Base-by-base conservation (phyloP, 1,140 invertebrate genomes). In the Steinernema khuongi region DNA sequence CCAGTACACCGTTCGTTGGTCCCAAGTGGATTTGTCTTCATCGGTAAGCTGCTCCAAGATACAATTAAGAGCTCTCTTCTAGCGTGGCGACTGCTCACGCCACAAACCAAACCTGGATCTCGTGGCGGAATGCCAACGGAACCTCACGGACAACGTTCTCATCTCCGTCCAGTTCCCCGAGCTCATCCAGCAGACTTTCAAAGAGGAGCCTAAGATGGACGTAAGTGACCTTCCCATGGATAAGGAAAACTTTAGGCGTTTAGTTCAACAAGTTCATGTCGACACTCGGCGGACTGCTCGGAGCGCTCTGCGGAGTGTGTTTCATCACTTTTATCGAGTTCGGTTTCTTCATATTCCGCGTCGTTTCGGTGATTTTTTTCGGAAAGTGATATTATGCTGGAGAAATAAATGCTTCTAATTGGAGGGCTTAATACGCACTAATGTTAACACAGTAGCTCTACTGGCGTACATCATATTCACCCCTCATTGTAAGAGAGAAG, bases 181-280 rank as follows among this genome's bases (percentile, higher is more conserved):
- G 17, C 1, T 76, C 31, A 50, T 43, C 43, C 71, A 68, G 22
- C 74, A 43, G 28, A 43, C 50, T 29, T 68, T 67, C 22, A 43
- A 41, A 1, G 73, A 73, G 44, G 60, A 68, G 1, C 72, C 73
- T 0, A 60, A 68, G 19, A 74, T 74, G 67, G 74, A 76, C 60
- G 73, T 74, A 30, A 33, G 60, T 30, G 22, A 22, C 30, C 32
- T 19, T 71, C 67, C 11, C 19, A 7, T 22, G 4, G 50, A n/a
- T 60, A 60, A 14, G 4, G 11, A 14, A 60, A 60, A n/a, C n/a
- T 26, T 22, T 22, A 14, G 7, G 36, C 50, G 72, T 74, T 19
- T 60, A 74, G 73, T 74, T 74, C 73, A 74, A 70, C 68, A 72
- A 72, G 28, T 74, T 74, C 22, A 29, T 74, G 0, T 50, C 68